A percentile compares a stretch with the other conserved stretches of the same genome.
Conservation (phyloP, 2,888 invertebrate species). For the Furcula furcula region DNA sequence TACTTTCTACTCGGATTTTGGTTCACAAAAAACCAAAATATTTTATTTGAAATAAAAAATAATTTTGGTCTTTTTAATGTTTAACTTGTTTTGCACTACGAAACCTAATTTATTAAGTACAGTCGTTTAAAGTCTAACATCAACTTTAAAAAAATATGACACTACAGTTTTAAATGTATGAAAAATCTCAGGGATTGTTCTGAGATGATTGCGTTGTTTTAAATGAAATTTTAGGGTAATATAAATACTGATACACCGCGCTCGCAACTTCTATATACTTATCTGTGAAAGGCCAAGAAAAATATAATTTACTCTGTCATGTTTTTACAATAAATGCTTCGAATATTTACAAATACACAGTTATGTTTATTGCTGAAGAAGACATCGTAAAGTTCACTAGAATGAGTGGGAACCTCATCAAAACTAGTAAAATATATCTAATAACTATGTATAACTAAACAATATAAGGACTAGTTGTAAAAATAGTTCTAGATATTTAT, state of each 20-base stretch:
- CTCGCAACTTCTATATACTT: slow-evolving; percentile 56
- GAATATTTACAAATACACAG: slow-evolving; percentile 75
- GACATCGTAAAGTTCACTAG: slow-evolving; percentile 63
- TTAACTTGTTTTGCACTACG: slow-evolving; percentile 45
- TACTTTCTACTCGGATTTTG: slow-evolving; percentile 66
- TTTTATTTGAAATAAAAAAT: slow-evolving; percentile 42
- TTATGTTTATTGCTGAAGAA: slow-evolving; percentile 75
- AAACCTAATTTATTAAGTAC: slow-evolving; percentile 59
- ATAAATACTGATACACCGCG: slow-evolving; percentile 27
- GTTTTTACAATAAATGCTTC: slow-evolving; percentile 68
- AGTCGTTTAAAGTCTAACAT: slow-evolving; percentile 56
- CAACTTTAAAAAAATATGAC: slow-evolving; percentile 55
- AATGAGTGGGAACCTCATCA: slow-evolving; percentile 53
- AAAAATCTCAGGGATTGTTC: slow-evolving; percentile 2
- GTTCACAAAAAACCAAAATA: slow-evolving; percentile 60
- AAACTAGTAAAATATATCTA: slow-evolving; percentile 66
- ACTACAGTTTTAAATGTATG: slow-evolving; percentile 41
- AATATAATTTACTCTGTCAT: slow-evolving; percentile 71
- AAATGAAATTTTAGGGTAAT: no score
- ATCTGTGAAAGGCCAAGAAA: slow-evolving; percentile 70
- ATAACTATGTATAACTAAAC: slow-evolving; percentile 66
- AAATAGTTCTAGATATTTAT: slow-evolving; percentile 67
- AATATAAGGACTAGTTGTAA: slow-evolving; percentile 76
- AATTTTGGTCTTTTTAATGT: slow-evolving; percentile 57
- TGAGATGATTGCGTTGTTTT: no score